Evolutionary conservation across 2,113 vertebrate species (phyloP), one percentile per base, ranked within the genome.

Genomic region (Urocynchramus pylzowi): DNA sequence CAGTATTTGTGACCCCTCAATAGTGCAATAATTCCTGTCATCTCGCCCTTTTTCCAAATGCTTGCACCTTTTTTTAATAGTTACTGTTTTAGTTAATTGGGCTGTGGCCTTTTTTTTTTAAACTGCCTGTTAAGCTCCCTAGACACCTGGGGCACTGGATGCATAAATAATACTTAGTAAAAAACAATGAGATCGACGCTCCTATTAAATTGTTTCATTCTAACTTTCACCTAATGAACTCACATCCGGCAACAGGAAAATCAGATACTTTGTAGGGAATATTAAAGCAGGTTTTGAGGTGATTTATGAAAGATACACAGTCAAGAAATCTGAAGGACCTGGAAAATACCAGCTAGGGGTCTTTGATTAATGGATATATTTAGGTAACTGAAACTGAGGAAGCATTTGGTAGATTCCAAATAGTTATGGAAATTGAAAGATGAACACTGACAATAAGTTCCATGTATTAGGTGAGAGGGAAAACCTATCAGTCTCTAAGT

Each of bases 111-210:
- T 80, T 76, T 92, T 94, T 54, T 94, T 59, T 64, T 3, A 56
- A 96, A 96, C 75, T 80, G 75, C 90, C 79, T 82, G 68, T 96
- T 96, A 96, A 90, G 45, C 14, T 87, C 81, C 41, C n/a, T 47
- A 87, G 87, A 80, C 70, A 96, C 93, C 87, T 83, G 85, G 45
- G 93, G 85, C 94, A 94, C 71, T 95, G 75, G 63, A 87, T 91
- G 28, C 75, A 86, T 94, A 94, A 96, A 95, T 90, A 90, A 96
- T 96, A 91, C 93, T 91, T 90, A 69, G 81, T 88, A 83, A 94
- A 93, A 96, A 95, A 64, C 74, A 93, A 44, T 65, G 57, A 83
- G 63, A 94, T 73, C 0, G 81, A 94, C 82, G 78, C 19, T 95
- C 45, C 74, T 11, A 45, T 95, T 91, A 93, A 95, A 74, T 74